Base-by-base conservation (phyloP, 2,888 invertebrate species). In the Darwinula stevensoni region DNA sequence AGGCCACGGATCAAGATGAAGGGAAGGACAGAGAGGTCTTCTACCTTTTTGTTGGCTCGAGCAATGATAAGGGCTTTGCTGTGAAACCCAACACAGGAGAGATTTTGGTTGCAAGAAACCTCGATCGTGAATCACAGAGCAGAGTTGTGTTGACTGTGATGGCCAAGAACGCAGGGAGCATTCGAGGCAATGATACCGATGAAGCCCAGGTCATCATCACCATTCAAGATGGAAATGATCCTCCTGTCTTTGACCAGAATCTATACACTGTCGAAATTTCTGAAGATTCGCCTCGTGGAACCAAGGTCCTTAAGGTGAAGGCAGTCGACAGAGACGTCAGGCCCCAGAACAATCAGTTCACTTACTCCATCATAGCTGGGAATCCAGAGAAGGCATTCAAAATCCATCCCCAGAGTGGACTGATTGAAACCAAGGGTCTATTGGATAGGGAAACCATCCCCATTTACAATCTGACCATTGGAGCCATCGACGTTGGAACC, bases 201-300 rank as follows among this genome's bases (percentile, higher is more conserved):
- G 82, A 80, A 53, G 86, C 86, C 3, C 78, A 80, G 52, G 75
- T 91, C 1, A 74, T 78, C 30, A 71, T 91, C 37, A 72, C 75
- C 1, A 75, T 91, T 38, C 78, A 84, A 54, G 88, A 88, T 49
- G 86, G 86, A 14, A 88, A 88, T 47, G 88, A 88, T 55, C 82
- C 88, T 1, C 88, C 88, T 1, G 76, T 78, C 48, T 91, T 91
- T 48, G 51, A 69, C n/a, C 64, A 70, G 43, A 60, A 59, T 31
- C 47, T 62, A 14, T 88, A 88, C 47, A 69, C 72, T 44, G 64
- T 72, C 0, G 63, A 62, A 36, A 61, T 88, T 14, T 68, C 71
- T 2, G 88, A 91, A 56, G 75, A 71, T 14, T 70, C 69, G 0
- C 44, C 52, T 1, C 51, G 67, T 6, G 82, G 80, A 1, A 66